Percentiles rank a stretch among this genome's conserved stretches.
phyloP scores from a whole-genome alignment of 2,797 vertebrate species.

The Pangasius macronema region DNA sequence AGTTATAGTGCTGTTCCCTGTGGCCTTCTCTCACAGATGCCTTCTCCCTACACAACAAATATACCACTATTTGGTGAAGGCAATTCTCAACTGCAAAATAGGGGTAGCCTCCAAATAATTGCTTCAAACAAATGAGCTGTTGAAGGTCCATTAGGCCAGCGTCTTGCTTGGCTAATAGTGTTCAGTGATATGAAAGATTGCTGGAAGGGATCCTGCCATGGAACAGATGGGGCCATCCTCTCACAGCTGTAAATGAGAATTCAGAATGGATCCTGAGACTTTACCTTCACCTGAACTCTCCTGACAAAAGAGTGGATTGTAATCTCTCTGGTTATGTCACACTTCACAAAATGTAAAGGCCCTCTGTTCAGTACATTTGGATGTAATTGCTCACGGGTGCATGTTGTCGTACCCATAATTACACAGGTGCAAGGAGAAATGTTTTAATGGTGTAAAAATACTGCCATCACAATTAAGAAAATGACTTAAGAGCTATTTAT shows the following conservation, averaged over 20 bases:
- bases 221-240: conserved; percentile 63
- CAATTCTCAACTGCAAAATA: conserved; percentile 59
- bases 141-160: conserved; percentile 71
- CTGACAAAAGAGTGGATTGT: conserved; percentile 53
- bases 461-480: conserved; percentile 33
- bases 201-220: conserved; percentile 60
- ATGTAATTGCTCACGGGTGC: conserved; percentile 49
- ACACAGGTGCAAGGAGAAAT: conserved; percentile 43
- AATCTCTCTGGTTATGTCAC: conserved; percentile 53
- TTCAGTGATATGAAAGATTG: conserved; percentile 64
- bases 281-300: conserved; percentile 53
- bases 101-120: conserved; percentile 66
- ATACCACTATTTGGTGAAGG: conserved; percentile 51
- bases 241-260: conserved; percentile 61
- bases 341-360: conserved; percentile 51
- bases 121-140: conserved; percentile 71
- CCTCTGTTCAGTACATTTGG: conserved; percentile 48
- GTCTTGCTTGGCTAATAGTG: conserved; percentile 64
- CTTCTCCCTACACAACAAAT: conserved; percentile 58
- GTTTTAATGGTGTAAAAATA: conserved; percentile 41
- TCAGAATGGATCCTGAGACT: conserved; percentile 56
- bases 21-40: conserved; percentile 60
- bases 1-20: conserved; percentile 40
- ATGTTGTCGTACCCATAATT: conserved; percentile 25
- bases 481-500: conserved; percentile 30